A percentile compares a stretch with the other conserved stretches of the same genome.
Evolutionary conservation across 2,888 invertebrate species (phyloP).

Genomic region (Eurois occulta): DNA sequence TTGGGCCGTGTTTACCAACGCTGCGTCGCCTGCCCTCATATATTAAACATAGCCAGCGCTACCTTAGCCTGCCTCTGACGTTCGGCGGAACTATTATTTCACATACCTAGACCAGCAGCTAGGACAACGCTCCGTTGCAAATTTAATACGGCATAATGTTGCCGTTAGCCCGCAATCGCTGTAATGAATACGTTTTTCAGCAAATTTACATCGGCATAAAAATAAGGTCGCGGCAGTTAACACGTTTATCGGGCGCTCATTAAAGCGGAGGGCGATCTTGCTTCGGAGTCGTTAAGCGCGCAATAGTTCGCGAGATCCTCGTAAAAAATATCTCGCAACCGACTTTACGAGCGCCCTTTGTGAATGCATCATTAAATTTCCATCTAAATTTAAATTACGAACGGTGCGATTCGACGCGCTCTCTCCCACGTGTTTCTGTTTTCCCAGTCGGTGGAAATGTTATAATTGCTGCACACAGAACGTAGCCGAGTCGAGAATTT

Average conservation of each 20-base stretch:
- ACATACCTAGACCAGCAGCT: constrained; percentile 65
- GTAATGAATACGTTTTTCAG: constrained; percentile 89
- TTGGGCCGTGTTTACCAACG: constrained; percentile 87
- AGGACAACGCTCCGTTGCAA: constrained; percentile 71
- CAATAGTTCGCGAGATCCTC: constrained; percentile 91
- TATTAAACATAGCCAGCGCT: constrained; percentile 88
- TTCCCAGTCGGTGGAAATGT: constrained; percentile 90
- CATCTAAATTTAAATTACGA: constrained; percentile 91
- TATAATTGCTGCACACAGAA: constrained; percentile 90
- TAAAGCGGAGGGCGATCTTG: constrained; percentile 90
- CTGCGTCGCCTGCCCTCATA: constrained; percentile 90
- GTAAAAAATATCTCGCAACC: constrained; percentile 90
- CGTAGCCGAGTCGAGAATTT: constrained; percentile 89
- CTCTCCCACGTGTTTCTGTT: constrained; percentile 89
- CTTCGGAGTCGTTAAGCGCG: constrained; percentile 91
- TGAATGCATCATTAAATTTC: constrained; percentile 91
- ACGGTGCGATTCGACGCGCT: constrained; percentile 87
- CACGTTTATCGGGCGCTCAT: constrained; percentile 91
- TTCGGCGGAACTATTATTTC: constrained; percentile 68
- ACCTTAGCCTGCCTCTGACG: constrained; percentile 79
- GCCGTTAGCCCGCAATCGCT: constrained; percentile 79
- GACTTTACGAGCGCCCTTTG: constrained; percentile 90
- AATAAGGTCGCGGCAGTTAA: constrained; percentile 90
- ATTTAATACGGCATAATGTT: constrained; percentile 74
- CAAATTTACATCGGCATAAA: constrained; percentile 90